phyloP scores from a whole-genome alignment of 2,797 vertebrate species.

The Premnoplex brunnescens region DNA sequence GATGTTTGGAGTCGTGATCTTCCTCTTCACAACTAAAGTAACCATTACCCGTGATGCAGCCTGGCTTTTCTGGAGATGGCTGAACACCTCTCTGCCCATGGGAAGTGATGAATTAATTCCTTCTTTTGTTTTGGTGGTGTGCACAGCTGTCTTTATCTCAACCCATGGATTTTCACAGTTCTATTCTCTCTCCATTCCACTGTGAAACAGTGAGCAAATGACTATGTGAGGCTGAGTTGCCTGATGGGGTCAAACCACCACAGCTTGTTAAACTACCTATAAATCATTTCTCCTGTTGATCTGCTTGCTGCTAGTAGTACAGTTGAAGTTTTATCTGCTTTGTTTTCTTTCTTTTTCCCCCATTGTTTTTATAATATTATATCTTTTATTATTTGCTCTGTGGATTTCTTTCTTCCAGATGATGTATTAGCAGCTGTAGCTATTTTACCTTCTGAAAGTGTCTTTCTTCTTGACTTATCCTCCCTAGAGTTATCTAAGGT shows the following conservation, averaged over 20 bases:
- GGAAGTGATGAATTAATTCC: not conserved
- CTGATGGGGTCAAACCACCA: not conserved
- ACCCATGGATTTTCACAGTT: not conserved
- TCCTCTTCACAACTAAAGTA: not conserved
- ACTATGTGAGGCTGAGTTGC: not conserved
- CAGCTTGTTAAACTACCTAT: not conserved
- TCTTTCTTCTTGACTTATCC: not conserved
- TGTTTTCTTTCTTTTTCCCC: no score
- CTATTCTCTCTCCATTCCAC: not conserved
- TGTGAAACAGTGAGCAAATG: not conserved
- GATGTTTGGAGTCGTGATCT: rapidly evolving
- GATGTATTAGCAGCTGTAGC: not conserved
- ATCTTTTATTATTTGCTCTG: not conserved
- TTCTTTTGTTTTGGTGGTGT: not conserved
- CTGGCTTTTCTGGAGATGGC: not conserved
- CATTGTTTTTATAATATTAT: not conserved
- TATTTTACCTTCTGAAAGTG: not conserved
- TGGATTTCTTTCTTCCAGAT: not conserved
- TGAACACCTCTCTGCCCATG: not conserved
- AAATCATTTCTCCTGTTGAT: not conserved
- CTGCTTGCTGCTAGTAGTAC: not conserved
- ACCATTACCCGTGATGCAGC: rapidly evolving
- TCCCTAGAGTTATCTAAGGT: not conserved
- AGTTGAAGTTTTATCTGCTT: not conserved
- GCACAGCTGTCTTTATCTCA: rapidly evolving